A percentile compares a stretch with the other conserved stretches of the same genome.
Evolutionary conservation across 2,888 invertebrate genomes (phyloP).

Genomic region (Agonopterix alstromeriana): DNA sequence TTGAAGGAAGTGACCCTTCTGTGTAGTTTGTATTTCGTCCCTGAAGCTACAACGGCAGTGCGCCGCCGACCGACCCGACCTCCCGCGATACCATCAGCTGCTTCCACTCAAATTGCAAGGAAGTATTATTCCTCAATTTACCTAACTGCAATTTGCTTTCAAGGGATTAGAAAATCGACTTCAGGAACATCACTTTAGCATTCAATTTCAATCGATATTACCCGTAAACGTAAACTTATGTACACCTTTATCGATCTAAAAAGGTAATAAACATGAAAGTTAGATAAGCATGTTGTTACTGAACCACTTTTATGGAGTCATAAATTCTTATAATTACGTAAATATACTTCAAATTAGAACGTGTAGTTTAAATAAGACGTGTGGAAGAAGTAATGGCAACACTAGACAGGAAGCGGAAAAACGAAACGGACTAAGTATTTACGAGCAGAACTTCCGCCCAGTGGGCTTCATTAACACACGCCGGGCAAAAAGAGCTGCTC

Average conservation of each 20-base stretch:
- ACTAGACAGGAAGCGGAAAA: slow-evolving; percentile 67
- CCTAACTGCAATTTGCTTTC: slow-evolving; percentile 40
- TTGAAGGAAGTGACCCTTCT: too few relatives aligned
- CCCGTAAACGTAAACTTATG: too few relatives aligned
- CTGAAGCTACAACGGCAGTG: not conserved
- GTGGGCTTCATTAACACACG: slow-evolving; percentile 55
- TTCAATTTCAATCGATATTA: too few relatives aligned
- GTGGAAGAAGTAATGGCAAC: slow-evolving; percentile 61
- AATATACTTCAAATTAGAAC: slow-evolving; percentile 47
- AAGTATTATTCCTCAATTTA: slow-evolving; percentile 37
- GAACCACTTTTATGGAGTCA: slow-evolving; percentile 1
- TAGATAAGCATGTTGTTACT: not conserved
- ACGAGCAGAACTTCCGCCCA: slow-evolving; percentile 66
- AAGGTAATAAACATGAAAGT: too few relatives aligned
- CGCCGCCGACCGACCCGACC: not conserved
- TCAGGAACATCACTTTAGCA: too few relatives aligned
- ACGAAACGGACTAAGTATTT: slow-evolving; percentile 72
- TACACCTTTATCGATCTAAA: too few relatives aligned
- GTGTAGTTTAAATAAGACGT: slow-evolving; percentile 63
- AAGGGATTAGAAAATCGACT: slow-evolving; percentile 19
- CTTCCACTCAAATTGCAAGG: slow-evolving; percentile 35
- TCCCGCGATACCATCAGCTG: slow-evolving; percentile 30
- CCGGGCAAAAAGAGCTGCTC: slow-evolving; percentile 25
- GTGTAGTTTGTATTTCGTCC: not conserved
- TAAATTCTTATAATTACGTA: slow-evolving; percentile 12